These are phyloP conservation scores for Coptodon rendalli DNA, from an alignment of 2,113 vertebrate genomes.

Conservation along the genomic window DNA sequence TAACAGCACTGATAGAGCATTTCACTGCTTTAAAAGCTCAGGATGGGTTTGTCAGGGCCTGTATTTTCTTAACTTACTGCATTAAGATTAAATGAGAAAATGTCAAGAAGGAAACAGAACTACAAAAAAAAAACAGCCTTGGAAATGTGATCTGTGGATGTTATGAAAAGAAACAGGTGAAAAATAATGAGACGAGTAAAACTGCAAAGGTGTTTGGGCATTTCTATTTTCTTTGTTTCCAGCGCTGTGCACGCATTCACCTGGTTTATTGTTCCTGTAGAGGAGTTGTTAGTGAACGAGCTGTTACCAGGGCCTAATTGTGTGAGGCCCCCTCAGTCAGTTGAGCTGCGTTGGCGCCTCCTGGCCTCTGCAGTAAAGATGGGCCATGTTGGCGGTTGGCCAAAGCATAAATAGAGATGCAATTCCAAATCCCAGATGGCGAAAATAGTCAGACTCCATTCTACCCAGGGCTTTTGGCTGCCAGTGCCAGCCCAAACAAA, in stretches of 20 bases:
- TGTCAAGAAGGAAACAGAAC: neutral
- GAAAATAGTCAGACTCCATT: constrained; percentile 18
- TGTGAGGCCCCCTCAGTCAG: constrained; percentile 17
- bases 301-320: constrained; percentile 37
- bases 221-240: neutral
- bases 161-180: neutral
- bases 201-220: neutral
- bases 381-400: constrained; percentile 40
- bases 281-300: neutral
- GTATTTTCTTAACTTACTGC: neutral
- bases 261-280: constrained; percentile 18
- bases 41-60: neutral
- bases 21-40: neutral
- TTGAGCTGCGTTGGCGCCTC: constrained; percentile 25
- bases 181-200: neutral
- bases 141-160: neutral
- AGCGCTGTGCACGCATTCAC: neutral
- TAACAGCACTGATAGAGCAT: neutral
- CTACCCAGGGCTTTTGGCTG: constrained; percentile 22
- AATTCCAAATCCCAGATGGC: constrained; percentile 56
- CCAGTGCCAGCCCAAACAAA: constrained; percentile 7
- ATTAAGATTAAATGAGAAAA: neutral
- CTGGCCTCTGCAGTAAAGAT: constrained; percentile 34
- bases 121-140: neutral
- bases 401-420: constrained; percentile 56